phyloP scores from a whole-genome alignment of 2,888 invertebrate genomes.

The Lapara coniferarum region DNA sequence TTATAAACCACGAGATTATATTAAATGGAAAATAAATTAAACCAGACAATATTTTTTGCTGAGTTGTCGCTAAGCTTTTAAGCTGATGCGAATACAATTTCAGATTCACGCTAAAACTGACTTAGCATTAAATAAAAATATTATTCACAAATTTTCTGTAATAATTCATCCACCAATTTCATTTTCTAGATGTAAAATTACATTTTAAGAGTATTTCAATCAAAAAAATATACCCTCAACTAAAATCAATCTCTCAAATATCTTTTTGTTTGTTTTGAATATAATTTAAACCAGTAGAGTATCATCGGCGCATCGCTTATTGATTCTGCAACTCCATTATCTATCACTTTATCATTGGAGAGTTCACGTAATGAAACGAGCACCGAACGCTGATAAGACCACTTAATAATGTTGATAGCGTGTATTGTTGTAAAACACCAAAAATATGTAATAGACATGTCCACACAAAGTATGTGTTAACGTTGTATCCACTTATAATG shows the following conservation, averaged over 20 bases:
- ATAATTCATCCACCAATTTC: background rate
- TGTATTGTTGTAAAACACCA: slow-evolving; percentile 35
- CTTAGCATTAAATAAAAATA: too few species aligned
- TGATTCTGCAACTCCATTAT: slow-evolving; percentile 54
- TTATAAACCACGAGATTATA: too few species aligned
- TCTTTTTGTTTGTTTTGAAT: too few species aligned
- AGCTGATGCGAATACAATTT: background rate
- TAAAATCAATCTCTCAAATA: too few species aligned
- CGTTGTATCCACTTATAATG: too few species aligned
- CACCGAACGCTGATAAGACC: slow-evolving; percentile 51
- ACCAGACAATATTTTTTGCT: background rate
- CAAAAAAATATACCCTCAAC: too few species aligned
- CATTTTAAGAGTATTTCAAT: background rate
- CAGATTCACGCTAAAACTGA: background rate
- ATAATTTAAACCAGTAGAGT: background rate
- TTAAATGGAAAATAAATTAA: background rate
- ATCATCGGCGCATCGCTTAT: slow-evolving; percentile 37
- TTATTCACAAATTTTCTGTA: too few species aligned
- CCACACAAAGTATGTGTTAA: too few species aligned
- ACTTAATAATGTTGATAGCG: slow-evolving; percentile 53
- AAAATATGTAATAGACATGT: slow-evolving; percentile 9
- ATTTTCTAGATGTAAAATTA: background rate
- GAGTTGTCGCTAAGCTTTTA: background rate
- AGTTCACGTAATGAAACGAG: slow-evolving; percentile 59
- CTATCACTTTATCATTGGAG: slow-evolving; percentile 57